phyloP scores from a whole-genome alignment of 2,888 invertebrate genomes.

The Ennomos fuscantarius region DNA sequence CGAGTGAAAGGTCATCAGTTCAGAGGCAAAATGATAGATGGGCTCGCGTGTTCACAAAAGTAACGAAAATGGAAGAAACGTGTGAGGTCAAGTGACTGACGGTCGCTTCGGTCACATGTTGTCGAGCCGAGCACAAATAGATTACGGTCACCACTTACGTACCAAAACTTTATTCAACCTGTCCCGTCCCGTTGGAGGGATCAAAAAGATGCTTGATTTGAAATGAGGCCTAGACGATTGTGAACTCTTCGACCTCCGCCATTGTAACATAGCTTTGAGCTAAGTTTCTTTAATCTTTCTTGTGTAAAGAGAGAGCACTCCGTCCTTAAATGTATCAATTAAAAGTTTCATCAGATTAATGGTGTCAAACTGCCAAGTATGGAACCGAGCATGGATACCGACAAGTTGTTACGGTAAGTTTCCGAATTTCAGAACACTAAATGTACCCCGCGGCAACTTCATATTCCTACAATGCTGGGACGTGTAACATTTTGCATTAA shows the following conservation, averaged over 20 bases:
- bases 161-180: slow-evolving; percentile 64
- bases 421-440: slow-evolving; percentile 39
- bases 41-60: slow-evolving; percentile 66
- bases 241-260: slow-evolving; percentile 38
- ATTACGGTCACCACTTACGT: slow-evolving; percentile 69
- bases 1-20: slow-evolving; percentile 62
- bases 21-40: slow-evolving; percentile 73
- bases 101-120: slow-evolving; percentile 62
- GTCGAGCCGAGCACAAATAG: slow-evolving; percentile 64
- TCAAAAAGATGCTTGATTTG: slow-evolving; percentile 66
- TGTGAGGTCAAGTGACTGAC: slow-evolving; percentile 71
- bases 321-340: slow-evolving; percentile 51
- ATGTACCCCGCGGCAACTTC: slow-evolving; percentile 28
- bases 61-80: slow-evolving; percentile 70
- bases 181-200: slow-evolving; percentile 54
- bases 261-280: slow-evolving; percentile 45
- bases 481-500: slow-evolving; percentile 36
- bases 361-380: slow-evolving; percentile 53
- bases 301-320: slow-evolving; percentile 37
- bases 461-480: slow-evolving; percentile 30
- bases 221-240: slow-evolving; percentile 51
- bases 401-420: slow-evolving; percentile 47
- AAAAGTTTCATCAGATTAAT: slow-evolving; percentile 54
- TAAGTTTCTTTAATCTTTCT: slow-evolving; percentile 54
- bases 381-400: slow-evolving; percentile 42